A percentile compares a stretch with the other conserved stretches of the same genome.
phyloP scores from a whole-genome alignment of 2,888 invertebrate genomes.

The Drosophila fungiperda region DNA sequence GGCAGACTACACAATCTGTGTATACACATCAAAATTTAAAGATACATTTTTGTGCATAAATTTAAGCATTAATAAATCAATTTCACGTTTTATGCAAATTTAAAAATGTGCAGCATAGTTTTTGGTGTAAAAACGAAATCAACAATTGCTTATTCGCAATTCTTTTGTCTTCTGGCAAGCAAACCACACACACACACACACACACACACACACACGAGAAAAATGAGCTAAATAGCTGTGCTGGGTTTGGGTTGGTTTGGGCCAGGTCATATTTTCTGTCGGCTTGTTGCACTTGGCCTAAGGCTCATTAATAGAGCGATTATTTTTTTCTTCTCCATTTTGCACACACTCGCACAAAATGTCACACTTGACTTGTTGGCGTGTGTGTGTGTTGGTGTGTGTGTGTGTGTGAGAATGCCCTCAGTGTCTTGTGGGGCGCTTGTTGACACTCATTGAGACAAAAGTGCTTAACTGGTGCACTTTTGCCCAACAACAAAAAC shows the following conservation, averaged over 20 bases:
- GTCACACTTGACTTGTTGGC: slow-evolving; percentile 27
- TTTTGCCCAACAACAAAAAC: slow-evolving; percentile 60
- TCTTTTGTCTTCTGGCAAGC: slow-evolving; percentile 7
- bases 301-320: slow-evolving; percentile 78
- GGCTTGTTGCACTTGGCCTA: slow-evolving; percentile 80
- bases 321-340: slow-evolving; percentile 62
- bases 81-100: neutral
- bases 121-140: neutral
- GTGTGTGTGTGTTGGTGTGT: neutral
- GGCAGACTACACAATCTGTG: slow-evolving; percentile 9
- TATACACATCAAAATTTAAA: neutral
- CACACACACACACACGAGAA: slow-evolving; percentile 7
- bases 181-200: slow-evolving; percentile 3
- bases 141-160: neutral
- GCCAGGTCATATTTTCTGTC: slow-evolving; percentile 73
- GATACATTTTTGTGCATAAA: neutral
- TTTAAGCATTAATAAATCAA: neutral
- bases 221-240: slow-evolving; percentile 52
- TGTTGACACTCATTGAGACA: slow-evolving; percentile 81
- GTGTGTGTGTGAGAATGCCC: slow-evolving; percentile 26
- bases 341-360: slow-evolving; percentile 35
- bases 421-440: slow-evolving; percentile 55
- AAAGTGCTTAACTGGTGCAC: slow-evolving; percentile 79
- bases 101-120: slow-evolving; percentile 1
- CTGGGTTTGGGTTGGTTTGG: slow-evolving; percentile 53